Evolutionary conservation across 2,113 vertebrate genomes (phyloP), one percentile per base, ranked within the genome.

Genomic region (Myxocyprinus asiaticus): DNA sequence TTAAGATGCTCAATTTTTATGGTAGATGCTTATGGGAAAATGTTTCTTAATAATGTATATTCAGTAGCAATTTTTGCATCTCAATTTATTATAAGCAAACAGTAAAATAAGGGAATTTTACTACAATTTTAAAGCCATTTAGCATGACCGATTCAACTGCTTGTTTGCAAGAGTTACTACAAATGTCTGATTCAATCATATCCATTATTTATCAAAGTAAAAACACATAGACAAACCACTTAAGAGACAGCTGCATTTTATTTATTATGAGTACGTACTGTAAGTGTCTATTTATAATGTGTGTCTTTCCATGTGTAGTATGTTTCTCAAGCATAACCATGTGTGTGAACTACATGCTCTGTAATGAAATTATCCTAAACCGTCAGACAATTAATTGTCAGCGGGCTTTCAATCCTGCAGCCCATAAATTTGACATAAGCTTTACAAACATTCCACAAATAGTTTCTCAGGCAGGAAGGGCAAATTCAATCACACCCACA

Each of bases 391-490:
- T 86, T 88, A 89, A 89, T 90, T 92, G 91, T 90, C 88, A 85
- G 84, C 45, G 1, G 12, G 89, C 92, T 33, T 92, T 92, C 88
- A 91, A 91, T 88, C 90, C 86, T 61, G 4, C 14, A 75, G 83
- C 89, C 90, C 85, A 87, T 93, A 90, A 92, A 91, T 93, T 93
- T 91, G 90, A 91, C 90, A 91, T 91, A 92, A 93, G 90, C 90
- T 91, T 87, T 84, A 83, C 89, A 92, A 91, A 92, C 92, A 94
- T 92, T 93, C 92, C 91, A 86, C 84, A 84, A 85, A 93, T 94
- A 91, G 90, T 91, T 91, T 91, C 89, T 89, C 89, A 91, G 91
- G 90, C 87, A 59, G 55, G 71, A 74, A 74, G 58, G 48, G 58
- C 53, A 51, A 61, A 69, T 43, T 44, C 58, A 48, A 75, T 85